phyloP scores from a whole-genome alignment of 2,113 vertebrate species.

The Planiliza haematocheilus region DNA sequence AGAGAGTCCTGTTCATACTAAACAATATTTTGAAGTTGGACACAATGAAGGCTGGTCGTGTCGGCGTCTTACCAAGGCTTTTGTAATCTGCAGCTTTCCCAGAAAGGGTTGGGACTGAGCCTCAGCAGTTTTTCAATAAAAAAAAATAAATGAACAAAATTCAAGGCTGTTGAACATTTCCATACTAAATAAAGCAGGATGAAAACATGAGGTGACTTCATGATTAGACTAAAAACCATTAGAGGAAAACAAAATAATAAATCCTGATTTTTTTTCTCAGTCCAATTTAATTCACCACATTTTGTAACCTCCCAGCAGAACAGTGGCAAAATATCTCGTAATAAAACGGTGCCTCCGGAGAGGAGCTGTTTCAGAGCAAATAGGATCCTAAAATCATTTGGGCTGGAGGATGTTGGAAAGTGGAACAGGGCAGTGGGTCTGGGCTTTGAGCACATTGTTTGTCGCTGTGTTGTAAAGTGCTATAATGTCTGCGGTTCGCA shows the following conservation, averaged over 20 bases:
- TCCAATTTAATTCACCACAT: not conserved
- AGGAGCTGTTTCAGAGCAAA: constrained; percentile 2
- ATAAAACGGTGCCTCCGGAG: not conserved
- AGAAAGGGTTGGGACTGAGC: not conserved
- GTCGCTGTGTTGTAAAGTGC: not conserved
- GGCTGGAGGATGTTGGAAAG: not conserved
- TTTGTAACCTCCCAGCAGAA: constrained; percentile 12
- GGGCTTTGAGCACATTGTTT: not conserved
- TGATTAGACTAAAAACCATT: too few species aligned
- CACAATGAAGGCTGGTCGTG: not conserved
- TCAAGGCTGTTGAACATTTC: too few species aligned
- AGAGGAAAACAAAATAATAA: not conserved
- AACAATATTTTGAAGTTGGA: not conserved
- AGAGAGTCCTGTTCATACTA: not conserved
- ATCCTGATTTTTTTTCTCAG: not conserved
- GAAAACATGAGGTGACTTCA: too few species aligned
- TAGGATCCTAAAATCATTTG: not conserved
- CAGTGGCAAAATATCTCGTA: not conserved
- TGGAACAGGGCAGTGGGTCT: not conserved
- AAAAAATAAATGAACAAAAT: not conserved
- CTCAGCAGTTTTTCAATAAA: not conserved
- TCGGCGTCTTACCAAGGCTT: not conserved
- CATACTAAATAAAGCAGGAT: too few species aligned
- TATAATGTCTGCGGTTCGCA: not conserved
- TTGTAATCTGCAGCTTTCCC: not conserved